A percentile compares a stretch with the other conserved stretches of the same genome.
Evolutionary conservation across 2,888 invertebrate species (phyloP).

Genomic region (Megaustenia siamemsis): DNA sequence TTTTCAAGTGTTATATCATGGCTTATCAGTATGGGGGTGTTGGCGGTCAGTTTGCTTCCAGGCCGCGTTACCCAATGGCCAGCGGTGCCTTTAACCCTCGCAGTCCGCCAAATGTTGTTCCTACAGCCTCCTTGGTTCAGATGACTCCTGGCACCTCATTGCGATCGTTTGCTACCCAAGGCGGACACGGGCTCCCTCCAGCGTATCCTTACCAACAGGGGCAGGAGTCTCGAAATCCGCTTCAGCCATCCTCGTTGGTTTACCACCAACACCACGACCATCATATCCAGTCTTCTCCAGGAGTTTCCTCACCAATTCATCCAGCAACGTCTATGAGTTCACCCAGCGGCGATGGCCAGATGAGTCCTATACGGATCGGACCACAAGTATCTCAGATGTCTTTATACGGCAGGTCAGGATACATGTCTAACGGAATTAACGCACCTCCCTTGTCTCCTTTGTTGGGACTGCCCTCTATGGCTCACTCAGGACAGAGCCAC

Average conservation of each 20-base stretch:
- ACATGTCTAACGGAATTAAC: neutral
- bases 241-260: neutral
- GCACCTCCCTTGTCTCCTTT: neutral
- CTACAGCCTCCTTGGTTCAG: conserved; percentile 49
- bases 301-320: neutral
- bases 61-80: conserved; percentile 40
- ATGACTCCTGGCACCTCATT: conserved; percentile 53
- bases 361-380: neutral
- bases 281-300: neutral
- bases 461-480: neutral
- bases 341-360: neutral
- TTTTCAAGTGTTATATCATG: neutral
- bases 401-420: neutral
- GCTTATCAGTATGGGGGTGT: conserved; percentile 32
- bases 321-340: neutral
- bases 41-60: neutral
- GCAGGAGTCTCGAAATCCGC: neutral
- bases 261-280: conserved; percentile 35
- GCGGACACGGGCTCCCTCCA: conserved; percentile 49
- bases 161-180: conserved; percentile 45
- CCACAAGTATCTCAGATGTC: conserved; percentile 2
- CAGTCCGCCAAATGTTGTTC: conserved; percentile 51
- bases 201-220: conserved; percentile 40
- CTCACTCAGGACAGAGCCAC: neutral
- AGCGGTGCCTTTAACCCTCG: conserved; percentile 51